These are phyloP conservation scores for Heliconius ethilla DNA, from an alignment of 2,888 invertebrate species.

Conservation along the genomic window DNA sequence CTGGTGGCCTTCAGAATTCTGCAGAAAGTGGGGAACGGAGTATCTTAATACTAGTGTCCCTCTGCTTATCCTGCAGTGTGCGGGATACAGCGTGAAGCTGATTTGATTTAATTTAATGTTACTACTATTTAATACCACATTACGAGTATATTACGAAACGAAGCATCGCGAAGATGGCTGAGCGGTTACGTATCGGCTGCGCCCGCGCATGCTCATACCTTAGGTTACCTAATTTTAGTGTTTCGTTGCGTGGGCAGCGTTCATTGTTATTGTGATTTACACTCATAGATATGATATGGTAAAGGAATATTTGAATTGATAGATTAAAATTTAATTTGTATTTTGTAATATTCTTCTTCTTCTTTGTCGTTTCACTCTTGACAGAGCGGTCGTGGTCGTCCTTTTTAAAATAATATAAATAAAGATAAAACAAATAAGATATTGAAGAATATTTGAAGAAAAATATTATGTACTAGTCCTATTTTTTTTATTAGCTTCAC, in stretches of 20 bases:
- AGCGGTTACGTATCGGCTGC: slow-evolving; percentile 36
- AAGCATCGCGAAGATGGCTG: slow-evolving; percentile 36
- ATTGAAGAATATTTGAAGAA: neutral
- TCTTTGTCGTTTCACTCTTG: no score
- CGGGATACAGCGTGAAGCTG: no score
- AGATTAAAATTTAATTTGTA: neutral
- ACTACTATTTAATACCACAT: slow-evolving; percentile 2
- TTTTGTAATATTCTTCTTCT: neutral
- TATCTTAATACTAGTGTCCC: no score
- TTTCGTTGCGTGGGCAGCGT: slow-evolving; percentile 37
- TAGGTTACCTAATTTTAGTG: slow-evolving; percentile 38
- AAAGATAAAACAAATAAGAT: neutral
- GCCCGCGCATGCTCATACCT: slow-evolving; percentile 39
- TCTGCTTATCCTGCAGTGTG: no score
- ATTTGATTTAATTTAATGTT: no score
- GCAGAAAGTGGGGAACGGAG: no score
- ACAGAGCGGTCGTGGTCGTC: no score
- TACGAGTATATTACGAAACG: slow-evolving; percentile 29
- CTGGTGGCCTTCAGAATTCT: no score
- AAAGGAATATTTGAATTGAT: slow-evolving; percentile 2
- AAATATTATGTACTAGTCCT: neutral
- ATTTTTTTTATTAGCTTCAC: no score
- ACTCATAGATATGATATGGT: slow-evolving; percentile 19
- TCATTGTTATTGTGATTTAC: slow-evolving; percentile 38
- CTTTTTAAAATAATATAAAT: no score